Base-by-base conservation (phyloP, 2,888 invertebrate genomes). In the Peribatodes rhomboidaria region DNA sequence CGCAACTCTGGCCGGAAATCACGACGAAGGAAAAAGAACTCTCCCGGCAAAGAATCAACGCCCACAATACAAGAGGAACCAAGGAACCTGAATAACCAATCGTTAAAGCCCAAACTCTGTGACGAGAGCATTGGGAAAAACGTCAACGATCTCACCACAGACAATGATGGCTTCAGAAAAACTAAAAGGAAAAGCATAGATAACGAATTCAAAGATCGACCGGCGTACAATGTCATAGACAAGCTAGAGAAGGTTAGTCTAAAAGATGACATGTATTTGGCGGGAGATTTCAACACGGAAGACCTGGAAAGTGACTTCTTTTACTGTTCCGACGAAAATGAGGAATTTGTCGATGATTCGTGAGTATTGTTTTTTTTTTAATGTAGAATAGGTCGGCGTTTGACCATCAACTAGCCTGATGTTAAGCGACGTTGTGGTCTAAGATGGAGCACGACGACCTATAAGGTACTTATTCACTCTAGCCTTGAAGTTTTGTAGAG, bases 211-310 rank as follows among this genome's bases (percentile, higher is more conserved):
- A 78, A 77, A 2, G 81, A 83, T 14, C 74, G 75, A 0, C 77
- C 79, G 0, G 86, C 86, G 0, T 89, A 87, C 57, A 85, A 88
- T 56, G 89, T 90, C 0, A 92, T 92, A 1, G 89, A 92, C 14
- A 88, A 88, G 20, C 52, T 92, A 31, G 92, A 92, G 66, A 87
- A 87, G 35, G 88, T 92, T 0, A 84, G 85, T 2, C 57, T 92
- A 0, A 87, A 89, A n/a, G 89, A 90, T 20, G 88, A 90, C 13
- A 85, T 84, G 80, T 92, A 87, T 70, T 53, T 90, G 53, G 82
- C 86, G 0, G 92, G 90, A 0, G 91, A 92, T 55, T 85, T 89
- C 58, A 81, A 83, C 27, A 76, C 85, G 0, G 85, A 87, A 4
- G 90, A 90, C 6, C 35, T 90, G 72, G 88, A 89, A 1, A 86